Evolutionary conservation across 2,113 vertebrate genomes (phyloP), one percentile per base, ranked within the genome.

Genomic region (Cololabis saira): DNA sequence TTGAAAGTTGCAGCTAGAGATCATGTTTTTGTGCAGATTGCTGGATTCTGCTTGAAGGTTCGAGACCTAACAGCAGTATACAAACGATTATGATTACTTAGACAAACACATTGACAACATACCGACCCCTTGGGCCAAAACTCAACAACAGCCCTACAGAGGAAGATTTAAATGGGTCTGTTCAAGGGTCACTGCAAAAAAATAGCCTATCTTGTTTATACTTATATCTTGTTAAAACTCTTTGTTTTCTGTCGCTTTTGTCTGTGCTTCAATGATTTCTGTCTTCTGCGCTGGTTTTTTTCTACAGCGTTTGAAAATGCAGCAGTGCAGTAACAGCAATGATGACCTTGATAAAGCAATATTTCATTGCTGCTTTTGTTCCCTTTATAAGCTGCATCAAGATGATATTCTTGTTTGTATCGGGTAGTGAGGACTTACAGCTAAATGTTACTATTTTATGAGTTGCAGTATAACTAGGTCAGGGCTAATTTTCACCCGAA

Each of bases 1-100:
- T 60, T 82, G 87, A 56, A 79, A 78, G 74, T 67, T 63, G 59
- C 66, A 47, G 30, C 56, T 21, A 53, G 30, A 81, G 63, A 80
- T 73, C 56, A 52, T 69, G 64, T 70, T 71, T 67, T 57, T 59
- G 58, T 66, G 60, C 55, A 68, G 55, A 80, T 37, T n/a, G 37
- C 63, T 60, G 61, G 54, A 68, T 76, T 57, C 18, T 52, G 61
- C 65, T 57, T 15, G 12, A 70, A 74, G 74, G 61, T 49, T 15
- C 54, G 57, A 33, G 42, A 43, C 22, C 74, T 40, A 21, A 42
- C 21, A 54, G 57, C 56, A 71, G 41, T 27, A 7, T 53, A 62
- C 67, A 61, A 57, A 65, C 33, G 55, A 81, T 77, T 73, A 49
- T 49, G 59, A 72, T 88, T 74, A 78, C 84, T 78, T 17, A 67